Base-by-base conservation (phyloP, 2,797 vertebrate genomes). In the Silurus lanzhouensis region DNA sequence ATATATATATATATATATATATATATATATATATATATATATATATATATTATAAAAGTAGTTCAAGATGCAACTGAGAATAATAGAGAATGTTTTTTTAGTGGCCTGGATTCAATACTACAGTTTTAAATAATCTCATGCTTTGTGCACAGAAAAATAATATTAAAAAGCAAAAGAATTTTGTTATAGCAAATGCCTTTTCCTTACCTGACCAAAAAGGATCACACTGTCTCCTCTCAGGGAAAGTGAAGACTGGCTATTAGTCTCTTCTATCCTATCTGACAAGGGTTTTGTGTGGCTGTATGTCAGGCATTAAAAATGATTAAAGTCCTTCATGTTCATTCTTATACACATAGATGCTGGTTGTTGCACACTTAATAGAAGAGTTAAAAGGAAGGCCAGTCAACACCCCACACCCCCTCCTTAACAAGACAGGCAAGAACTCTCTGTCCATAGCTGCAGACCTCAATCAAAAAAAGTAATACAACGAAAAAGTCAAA, bases 401-500 rank as follows among this genome's bases (percentile, higher is more conserved):
- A 7, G 19, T 61, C 17, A 57, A 64, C 81, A 58, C 86, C 82
- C 44, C 75, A 48, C 82, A 72, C 61, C 46, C 52, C 25, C 48
- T 52, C 0, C 48, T 52, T 9, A 10, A 71, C 66, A 74, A 27
- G 19, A 66, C 44, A 84, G 85, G 61, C 71, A 85, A 89, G 77
- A 88, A 85, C 72, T 84, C 64, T 83, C 66, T 46, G 38, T 82
- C 76, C 61, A 75, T 64, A 82, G 72, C 46, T 76, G 27, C 66
- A 22, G 57, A 77, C 61, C 46, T 88, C 19, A 31, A 78, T 82
- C 66, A 61, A 81, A 52, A 84, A 66, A 83, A 88, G 84, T 78
- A 87, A 85, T 84, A 83, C 82, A 88, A 88, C 86, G 66, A 20
- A 48, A 80, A 80, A 86, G 87, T 71, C 68, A 83, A 57, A 61